These are phyloP conservation scores for Xanthia icteritia DNA, from an alignment of 2,888 invertebrate genomes.

Conservation along the genomic window DNA sequence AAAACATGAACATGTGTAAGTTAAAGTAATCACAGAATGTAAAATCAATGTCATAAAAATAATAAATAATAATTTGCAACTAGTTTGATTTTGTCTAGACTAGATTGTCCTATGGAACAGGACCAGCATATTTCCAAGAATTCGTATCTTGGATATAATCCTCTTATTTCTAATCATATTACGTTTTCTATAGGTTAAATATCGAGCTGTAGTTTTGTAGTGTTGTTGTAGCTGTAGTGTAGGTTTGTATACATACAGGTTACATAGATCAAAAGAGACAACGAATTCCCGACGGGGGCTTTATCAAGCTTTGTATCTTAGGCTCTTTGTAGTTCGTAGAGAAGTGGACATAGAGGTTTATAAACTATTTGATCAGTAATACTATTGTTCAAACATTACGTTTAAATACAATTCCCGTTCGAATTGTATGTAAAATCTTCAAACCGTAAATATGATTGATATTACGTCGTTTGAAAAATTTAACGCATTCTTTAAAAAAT, in stretches of 20 bases:
- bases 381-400: not conserved
- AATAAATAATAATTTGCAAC: too few relatives aligned
- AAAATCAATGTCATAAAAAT: too few relatives aligned
- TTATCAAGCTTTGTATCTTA: conserved; percentile 21
- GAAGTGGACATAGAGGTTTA: not conserved
- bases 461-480: not conserved
- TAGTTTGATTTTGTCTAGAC: too few relatives aligned
- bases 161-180: not conserved
- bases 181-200: conserved; percentile 2
- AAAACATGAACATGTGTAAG: too few relatives aligned
- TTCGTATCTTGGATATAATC: too few relatives aligned
- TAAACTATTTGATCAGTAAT: not conserved
- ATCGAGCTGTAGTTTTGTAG: too few relatives aligned
- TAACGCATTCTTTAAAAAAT: not conserved
- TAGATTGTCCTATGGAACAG: too few relatives aligned
- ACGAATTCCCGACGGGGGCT: conserved; percentile 9
- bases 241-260: not conserved
- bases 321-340: conserved; percentile 24
- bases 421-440: not conserved
- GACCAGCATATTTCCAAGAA: too few relatives aligned
- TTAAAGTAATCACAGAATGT: too few relatives aligned
- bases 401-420: not conserved
- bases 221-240: too few relatives aligned
- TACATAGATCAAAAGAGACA: conserved; percentile 7
- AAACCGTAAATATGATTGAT: not conserved